A percentile compares a stretch with the other conserved stretches of the same genome.
phyloP scores from a whole-genome alignment of 2,888 invertebrate species.

The Yponomeuta cagnagella region DNA sequence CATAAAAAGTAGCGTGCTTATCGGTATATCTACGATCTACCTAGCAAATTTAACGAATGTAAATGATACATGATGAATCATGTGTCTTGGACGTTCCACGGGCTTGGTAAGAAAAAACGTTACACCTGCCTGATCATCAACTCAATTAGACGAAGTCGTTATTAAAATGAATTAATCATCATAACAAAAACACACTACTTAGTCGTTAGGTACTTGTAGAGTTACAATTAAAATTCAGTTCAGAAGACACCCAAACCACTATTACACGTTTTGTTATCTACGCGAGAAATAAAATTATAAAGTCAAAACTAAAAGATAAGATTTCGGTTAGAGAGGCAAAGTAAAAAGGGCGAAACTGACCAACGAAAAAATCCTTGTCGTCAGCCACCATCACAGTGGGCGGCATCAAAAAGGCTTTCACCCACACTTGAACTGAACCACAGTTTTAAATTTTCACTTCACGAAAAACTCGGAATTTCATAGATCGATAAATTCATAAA shows the following conservation, averaged over 20 bases:
- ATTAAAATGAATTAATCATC: not conserved
- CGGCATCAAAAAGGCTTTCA: not conserved
- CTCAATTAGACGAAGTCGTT: not conserved
- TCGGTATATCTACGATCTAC: not conserved
- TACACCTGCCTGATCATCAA: conserved; percentile 5
- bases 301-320: conserved; percentile 6
- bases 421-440: not conserved
- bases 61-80: conserved; percentile 5
- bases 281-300: conserved; percentile 32
- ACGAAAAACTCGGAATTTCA: conserved; percentile 16
- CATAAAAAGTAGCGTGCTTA: not conserved
- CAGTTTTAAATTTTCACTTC: conserved; percentile 2
- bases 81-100: not conserved
- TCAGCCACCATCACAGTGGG: conserved; percentile 2
- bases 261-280: conserved; percentile 48
- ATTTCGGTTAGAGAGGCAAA: not conserved
- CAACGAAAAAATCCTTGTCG: conserved; percentile 1
- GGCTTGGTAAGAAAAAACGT: conserved; percentile 1
- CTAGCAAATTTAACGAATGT: not conserved
- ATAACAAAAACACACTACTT: not conserved
- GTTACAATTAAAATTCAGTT: not conserved
- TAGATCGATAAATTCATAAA: conserved; percentile 35
- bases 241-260: conserved; percentile 42
- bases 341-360: not conserved
- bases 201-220: not conserved